A percentile compares a stretch with the other conserved stretches of the same genome.
phyloP scores from a whole-genome alignment of 2,888 invertebrate genomes.

The Neoaliturus tenellus region DNA sequence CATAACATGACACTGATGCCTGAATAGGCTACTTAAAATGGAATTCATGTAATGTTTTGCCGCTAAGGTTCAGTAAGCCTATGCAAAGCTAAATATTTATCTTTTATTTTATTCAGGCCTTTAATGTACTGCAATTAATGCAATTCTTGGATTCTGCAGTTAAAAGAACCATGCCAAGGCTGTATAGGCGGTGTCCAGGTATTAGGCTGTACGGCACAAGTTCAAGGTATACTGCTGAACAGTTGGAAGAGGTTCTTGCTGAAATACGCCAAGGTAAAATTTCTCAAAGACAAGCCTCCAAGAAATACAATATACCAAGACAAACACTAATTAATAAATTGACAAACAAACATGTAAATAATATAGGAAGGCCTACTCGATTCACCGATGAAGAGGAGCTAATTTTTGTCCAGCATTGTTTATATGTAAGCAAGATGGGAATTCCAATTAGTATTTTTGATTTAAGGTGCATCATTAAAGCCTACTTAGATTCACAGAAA shows the following conservation, averaged over 20 bases:
- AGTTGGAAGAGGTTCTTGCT: slow-evolving; percentile 2
- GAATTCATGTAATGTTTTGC: too few relatives aligned
- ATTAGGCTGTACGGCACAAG: not conserved
- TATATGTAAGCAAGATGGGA: not conserved
- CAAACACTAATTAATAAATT: not conserved
- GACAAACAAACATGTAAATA: not conserved
- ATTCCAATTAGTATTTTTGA: not conserved
- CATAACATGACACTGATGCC: too few relatives aligned
- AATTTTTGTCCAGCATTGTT: slow-evolving; percentile 5
- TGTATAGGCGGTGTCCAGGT: not conserved
- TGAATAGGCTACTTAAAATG: too few relatives aligned
- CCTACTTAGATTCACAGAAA: slow-evolving; percentile 18
- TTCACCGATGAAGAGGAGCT: not conserved
- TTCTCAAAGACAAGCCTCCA: slow-evolving; percentile 1
- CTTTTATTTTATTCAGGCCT: too few relatives aligned
- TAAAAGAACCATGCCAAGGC: not conserved
- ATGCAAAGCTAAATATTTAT: too few relatives aligned
- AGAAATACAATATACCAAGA: slow-evolving; percentile 14
- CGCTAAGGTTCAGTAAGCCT: too few relatives aligned
- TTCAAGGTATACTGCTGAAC: slow-evolving; percentile 1
- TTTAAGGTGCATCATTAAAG: slow-evolving; percentile 19
- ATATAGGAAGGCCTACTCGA: not conserved
- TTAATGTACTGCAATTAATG: too few relatives aligned
- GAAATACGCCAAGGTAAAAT: slow-evolving; percentile 8
- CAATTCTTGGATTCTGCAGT: too few relatives aligned